Conservation (phyloP, 2,113 vertebrate species). For the Steatornis caripensis region DNA sequence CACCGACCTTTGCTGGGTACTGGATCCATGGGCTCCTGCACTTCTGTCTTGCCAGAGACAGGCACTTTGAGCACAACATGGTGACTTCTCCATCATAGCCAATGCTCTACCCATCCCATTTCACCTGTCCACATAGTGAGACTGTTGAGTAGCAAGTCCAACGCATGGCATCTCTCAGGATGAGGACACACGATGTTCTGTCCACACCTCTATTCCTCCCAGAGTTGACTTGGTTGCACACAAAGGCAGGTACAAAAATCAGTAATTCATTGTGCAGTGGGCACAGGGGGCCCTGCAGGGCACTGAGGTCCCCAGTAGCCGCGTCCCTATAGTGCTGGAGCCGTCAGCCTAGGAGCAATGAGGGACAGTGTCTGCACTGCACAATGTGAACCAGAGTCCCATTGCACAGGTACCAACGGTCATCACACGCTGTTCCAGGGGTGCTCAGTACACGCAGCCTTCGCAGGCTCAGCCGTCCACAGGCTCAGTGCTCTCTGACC, state of each 20-base stretch:
- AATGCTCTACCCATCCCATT: neutral
- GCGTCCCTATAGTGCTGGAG: neutral
- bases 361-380: neutral
- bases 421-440: neutral
- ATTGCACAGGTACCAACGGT: no score
- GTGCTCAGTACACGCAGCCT: neutral
- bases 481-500: neutral
- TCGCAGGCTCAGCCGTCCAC: neutral
- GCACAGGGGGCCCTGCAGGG: neutral
- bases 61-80: neutral
- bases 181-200: neutral
- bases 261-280: neutral
- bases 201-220: neutral
- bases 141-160: neutral
- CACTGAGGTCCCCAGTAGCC: neutral
- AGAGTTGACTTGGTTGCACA: neutral
- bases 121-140: neutral
- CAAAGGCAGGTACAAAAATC: neutral
- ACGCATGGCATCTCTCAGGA: neutral
- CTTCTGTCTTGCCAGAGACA: neutral
- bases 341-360: neutral
- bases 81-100: neutral
- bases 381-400: neutral
- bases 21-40: neutral
- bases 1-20: neutral